Base-by-base conservation (phyloP, 2,888 invertebrate genomes). In the Cyclophora punctaria region DNA sequence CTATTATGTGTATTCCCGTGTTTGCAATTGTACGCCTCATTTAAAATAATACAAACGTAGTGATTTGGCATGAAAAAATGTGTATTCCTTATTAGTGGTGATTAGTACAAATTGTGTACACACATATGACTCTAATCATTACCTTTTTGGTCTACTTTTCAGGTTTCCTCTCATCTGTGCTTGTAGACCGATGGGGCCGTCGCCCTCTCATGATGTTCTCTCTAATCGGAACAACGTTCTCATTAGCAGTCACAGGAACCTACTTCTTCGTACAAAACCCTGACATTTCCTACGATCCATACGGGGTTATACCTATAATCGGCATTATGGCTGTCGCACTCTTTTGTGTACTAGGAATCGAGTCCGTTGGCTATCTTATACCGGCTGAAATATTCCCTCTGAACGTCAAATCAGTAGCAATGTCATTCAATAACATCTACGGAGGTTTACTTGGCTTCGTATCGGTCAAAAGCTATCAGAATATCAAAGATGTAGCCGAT, bases 361-460 rank as follows among this genome's bases (percentile, higher is more conserved):
- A 84, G 47, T 87, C 90, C 0, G 60, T 90, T n/a, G 71, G 81
- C 0, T 82, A 80, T 48, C 20, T 43, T 50, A 80, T 90, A 55
- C 78, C 89, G 35, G 89, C 89, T 0, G 91, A 91, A 68, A 73
- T 91, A 34, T 91, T 91, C 54, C 89, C 91, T 0, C 74, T 90
- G 1, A 90, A 90, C 56, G 85, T 90, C 0, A 90, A 90, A 63
- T 86, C 89, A 1, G 67, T 83, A 1, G 90, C 90, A 0, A 85
- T 90, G 55, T 89, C 89, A 0, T 58, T 80, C 1, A 71, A 85
- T 1, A 89, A 84, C 50, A 65, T 90, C 2, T 80, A 86, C 56
- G 80, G 83, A 44, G 45, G 52, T 6, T 44, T 85, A 0, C 62
- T 88, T 4, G 87, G 87, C 1, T 90, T 90, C 56, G 44, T 80